phyloP scores from a whole-genome alignment of 2,797 vertebrate species.

The Tangara arthus region DNA sequence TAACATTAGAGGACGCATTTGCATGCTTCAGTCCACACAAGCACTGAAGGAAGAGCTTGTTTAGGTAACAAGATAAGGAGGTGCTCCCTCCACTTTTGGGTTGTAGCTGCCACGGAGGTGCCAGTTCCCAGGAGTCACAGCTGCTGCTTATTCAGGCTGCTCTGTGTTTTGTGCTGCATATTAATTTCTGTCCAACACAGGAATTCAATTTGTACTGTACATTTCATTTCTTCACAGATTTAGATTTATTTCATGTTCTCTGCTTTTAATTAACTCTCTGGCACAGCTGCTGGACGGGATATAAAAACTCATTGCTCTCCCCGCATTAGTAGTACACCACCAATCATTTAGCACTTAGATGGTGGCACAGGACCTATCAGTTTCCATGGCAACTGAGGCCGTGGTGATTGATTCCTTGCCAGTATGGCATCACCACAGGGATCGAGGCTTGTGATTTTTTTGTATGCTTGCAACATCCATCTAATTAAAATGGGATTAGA shows the following conservation, averaged over 20 bases:
- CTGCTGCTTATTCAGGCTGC: slow-evolving; percentile 70
- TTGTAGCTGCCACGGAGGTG: slow-evolving; percentile 60
- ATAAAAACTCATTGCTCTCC: slow-evolving; percentile 84
- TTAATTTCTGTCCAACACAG: slow-evolving; percentile 84
- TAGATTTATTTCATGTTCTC: slow-evolving; percentile 94
- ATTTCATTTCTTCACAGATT: slow-evolving; percentile 93
- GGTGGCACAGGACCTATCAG: slow-evolving; percentile 88
- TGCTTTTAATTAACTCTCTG: slow-evolving; percentile 96
- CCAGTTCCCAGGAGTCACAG: slow-evolving; percentile 67
- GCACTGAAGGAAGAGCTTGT: slow-evolving; percentile 51
- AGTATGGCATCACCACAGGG: slow-evolving; percentile 92
- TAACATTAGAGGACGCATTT: slow-evolving; percentile 63
- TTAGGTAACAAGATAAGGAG: slow-evolving; percentile 72
- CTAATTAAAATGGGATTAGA: slow-evolving; percentile 98
- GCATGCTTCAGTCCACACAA: slow-evolving; percentile 63
- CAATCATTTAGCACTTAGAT: slow-evolving; percentile 96
- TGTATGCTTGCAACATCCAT: slow-evolving; percentile 85
- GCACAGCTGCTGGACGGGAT: slow-evolving; percentile 83
- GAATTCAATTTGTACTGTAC: slow-evolving; percentile 93
- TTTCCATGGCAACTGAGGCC: slow-evolving; percentile 90
- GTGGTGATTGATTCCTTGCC: slow-evolving; percentile 96
- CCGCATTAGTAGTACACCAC: slow-evolving; percentile 81
- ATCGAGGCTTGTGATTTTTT: slow-evolving; percentile 79
- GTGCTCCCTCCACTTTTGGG: slow-evolving; percentile 50
- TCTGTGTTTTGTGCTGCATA: slow-evolving; percentile 79